Evolutionary conservation across 2,888 invertebrate genomes (phyloP), one percentile per base, ranked within the genome.

Genomic region (Chrysotoxum bicinctum): DNA sequence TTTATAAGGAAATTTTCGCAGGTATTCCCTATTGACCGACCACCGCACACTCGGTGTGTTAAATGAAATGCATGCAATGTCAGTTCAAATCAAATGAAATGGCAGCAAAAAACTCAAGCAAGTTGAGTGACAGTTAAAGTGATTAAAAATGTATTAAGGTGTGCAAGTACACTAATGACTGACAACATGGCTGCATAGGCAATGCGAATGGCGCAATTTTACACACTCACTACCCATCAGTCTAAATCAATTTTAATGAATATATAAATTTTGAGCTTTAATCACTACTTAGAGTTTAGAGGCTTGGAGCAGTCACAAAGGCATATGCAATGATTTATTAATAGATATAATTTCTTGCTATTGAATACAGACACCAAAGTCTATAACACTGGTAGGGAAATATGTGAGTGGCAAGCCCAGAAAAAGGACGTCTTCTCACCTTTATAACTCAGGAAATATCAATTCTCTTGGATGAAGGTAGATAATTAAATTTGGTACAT

Each of bases 61-160:
- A 76, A 81, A 76, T 56, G 32, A 81, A 81, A 76, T 56, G 62
- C 81, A 81, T 81, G 76, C 64, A 76, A 76, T 52, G 52, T 26
- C 50, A 50, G 62, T 48, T 64, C 35, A 64, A 80, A 80, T 80
- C 74, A 56, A 69, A 64, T 62, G 54, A 30, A 60, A 69, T 45
- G 37, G 35, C 10, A 30, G 16, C 12, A 48, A n/a, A 58, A 19
- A 30, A 19, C 10, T 26, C 10, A 12, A 9, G 5, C 23, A 66
- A 62, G 50, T 19, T 45, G 56, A 77, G 60, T 66, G 82, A 62
- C 77, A 62, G 76, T 68, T 68, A 43, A 45, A 45, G 60, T 73
- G 73, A 77, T 82, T 82, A 82, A 82, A 77, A 82, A 73, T 60
- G 37, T 73, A 77, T 82, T 82, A 82, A 68, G 73, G 77, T 72